Base-by-base conservation (phyloP, 2,113 vertebrate genomes). In the Pterophyllum scalare region DNA sequence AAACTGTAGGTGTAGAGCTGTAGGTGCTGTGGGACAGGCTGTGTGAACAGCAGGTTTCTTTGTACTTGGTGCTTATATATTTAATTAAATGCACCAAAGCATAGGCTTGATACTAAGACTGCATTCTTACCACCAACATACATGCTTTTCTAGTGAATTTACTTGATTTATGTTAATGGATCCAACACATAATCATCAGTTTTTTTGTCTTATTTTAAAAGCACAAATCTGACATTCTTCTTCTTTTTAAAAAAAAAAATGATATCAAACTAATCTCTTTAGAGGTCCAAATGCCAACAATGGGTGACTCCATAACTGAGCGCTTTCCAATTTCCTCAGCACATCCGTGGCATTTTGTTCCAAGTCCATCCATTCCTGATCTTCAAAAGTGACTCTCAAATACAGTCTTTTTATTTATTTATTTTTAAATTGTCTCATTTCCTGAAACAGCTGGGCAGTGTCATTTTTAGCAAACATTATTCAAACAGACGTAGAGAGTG, bases 381-480 rank as follows among this genome's bases (percentile, higher is more conserved):
- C 46, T 56, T 65, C 14, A 26, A 28, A 65, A 49, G 57, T 49
- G 11, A 28, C 22, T 40, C 52, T 31, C 14, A 14, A 49, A 59
- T 49, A n/a, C 15, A 11, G 14, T 38, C n/a, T 33, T 72, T 20
- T 31, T 62, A 11, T 20, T 46, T 3, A 2, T 28, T 43, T 1
- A n/a, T 1, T 28, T 43, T 58, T 31, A 17, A 24, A 33, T 26
- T 6, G 12, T 60, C 31, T 78, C 15, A 49, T 65, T 52, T 60
- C 64, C 43, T 78, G 26, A 70, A 77, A 59, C 61, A 70, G 56
- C 64, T 70, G 40, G 28, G 61, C 35, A 59, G 11, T 24, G 13
- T 65, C 13, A n/a, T 77, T 77, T 78, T 83, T 72, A 79, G 58
- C 5, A 54, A 84, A 58, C 4, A 52, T 74, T 31, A 75, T 9